phyloP scores from a whole-genome alignment of 2,888 invertebrate species.

The Apodemia duryi region DNA sequence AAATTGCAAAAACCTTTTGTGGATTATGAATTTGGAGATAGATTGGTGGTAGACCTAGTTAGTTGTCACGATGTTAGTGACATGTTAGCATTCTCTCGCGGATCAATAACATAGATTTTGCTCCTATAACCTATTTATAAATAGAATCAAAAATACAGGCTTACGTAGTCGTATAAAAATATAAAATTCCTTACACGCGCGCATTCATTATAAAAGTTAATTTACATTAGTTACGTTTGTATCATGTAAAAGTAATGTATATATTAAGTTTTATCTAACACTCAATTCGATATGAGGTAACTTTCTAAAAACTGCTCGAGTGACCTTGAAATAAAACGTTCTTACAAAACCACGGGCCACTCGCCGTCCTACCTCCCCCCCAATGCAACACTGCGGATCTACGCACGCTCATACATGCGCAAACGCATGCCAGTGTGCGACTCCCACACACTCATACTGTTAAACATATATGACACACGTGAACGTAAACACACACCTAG shows the following conservation, averaged over 20 bases:
- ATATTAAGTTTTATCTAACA: constrained; percentile 56
- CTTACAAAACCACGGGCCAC: constrained; percentile 75
- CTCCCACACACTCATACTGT: constrained; percentile 36
- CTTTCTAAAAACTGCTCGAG: constrained; percentile 78
- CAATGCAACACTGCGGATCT: constrained; percentile 53
- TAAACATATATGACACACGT: constrained; percentile 38
- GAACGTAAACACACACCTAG: constrained; percentile 44
- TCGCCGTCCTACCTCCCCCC: constrained; percentile 61
- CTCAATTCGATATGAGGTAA: constrained; percentile 60
- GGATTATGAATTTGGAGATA: too few relatives aligned
- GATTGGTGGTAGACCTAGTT: too few relatives aligned
- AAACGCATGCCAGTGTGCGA: constrained; percentile 42
- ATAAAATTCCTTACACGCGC: neutral
- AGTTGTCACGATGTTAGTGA: too few relatives aligned
- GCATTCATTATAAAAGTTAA: neutral
- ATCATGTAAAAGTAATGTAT: constrained; percentile 28
- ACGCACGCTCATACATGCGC: constrained; percentile 55
- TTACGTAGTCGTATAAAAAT: neutral
- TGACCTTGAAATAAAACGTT: constrained; percentile 79
- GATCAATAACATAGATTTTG: too few relatives aligned
- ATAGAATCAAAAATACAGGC: neutral
- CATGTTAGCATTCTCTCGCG: too few relatives aligned
- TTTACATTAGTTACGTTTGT: constrained; percentile 1
- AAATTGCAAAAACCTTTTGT: too few relatives aligned
- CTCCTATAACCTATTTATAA: too few relatives aligned